phyloP scores from a whole-genome alignment of 2,888 invertebrate genomes.

The Stramonita haemastoma region DNA sequence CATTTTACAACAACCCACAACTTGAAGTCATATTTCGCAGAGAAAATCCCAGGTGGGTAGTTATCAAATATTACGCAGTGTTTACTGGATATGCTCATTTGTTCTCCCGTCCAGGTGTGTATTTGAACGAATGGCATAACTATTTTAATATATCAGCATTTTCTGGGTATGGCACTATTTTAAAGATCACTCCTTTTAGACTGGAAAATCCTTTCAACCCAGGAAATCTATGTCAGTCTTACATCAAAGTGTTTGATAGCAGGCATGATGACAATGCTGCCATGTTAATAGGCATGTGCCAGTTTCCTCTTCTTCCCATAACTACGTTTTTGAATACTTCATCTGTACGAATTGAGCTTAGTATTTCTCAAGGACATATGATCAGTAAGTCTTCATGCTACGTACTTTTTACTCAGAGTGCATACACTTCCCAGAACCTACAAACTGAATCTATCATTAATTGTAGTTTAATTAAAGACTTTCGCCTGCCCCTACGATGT shows the following conservation, averaged over 20 bases:
- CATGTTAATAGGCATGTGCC: too few species aligned
- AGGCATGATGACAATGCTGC: too few species aligned
- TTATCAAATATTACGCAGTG: too few species aligned
- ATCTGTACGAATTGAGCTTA: background rate
- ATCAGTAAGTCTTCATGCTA: background rate
- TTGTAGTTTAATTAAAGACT: background rate
- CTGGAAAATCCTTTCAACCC: too few species aligned
- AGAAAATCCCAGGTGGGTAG: too few species aligned
- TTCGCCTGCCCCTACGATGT: background rate
- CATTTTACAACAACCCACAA: too few species aligned
- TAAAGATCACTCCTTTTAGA: background rate
- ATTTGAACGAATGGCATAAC: background rate
- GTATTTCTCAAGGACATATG: background rate
- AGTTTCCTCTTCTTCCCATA: too few species aligned
- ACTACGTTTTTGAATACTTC: background rate
- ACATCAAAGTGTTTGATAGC: too few species aligned
- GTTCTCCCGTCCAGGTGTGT: background rate
- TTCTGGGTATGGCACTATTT: background rate
- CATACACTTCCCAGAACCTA: background rate
- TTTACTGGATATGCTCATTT: background rate
- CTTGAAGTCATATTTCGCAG: too few species aligned
- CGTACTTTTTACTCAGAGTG: background rate
- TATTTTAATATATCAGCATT: background rate
- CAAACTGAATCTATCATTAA: background rate
- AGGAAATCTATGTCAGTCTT: too few species aligned